Conservation (phyloP, 37 sponge, comb jelly and placozoan species). For the Agelas oroides region DNA sequence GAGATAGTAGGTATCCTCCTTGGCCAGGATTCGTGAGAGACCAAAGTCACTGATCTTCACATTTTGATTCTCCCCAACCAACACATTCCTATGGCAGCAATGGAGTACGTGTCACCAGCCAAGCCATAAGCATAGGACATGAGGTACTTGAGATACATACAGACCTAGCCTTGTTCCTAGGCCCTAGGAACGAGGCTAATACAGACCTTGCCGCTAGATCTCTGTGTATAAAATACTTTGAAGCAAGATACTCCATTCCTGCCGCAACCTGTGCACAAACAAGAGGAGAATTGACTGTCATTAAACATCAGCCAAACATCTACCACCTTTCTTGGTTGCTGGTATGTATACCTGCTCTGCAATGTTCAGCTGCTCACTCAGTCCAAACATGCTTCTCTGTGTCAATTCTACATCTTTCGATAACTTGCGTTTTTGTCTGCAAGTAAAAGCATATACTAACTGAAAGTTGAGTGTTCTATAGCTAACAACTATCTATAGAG, state of each 20-base stretch:
- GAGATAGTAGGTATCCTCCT: conserved; percentile 39
- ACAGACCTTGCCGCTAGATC: conserved; percentile 66
- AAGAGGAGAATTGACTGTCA: too few species aligned
- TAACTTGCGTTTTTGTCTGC: background rate
- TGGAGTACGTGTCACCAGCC: too few species aligned
- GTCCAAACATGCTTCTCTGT: background rate
- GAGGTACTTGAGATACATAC: too few species aligned
- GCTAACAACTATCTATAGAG: too few species aligned
- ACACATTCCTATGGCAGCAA: conserved; percentile 28
- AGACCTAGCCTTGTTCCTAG: too few species aligned
- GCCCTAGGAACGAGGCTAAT: too few species aligned
- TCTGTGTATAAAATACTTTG: conserved; percentile 70
- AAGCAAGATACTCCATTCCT: conserved; percentile 72
- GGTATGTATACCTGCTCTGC: conserved; percentile 28
- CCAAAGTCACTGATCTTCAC: conserved; percentile 65
- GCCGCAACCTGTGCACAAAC: conserved; percentile 52
- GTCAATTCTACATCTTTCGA: background rate
- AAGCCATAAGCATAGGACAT: too few species aligned
- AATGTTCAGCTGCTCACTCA: conserved; percentile 20
- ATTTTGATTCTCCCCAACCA: conserved; percentile 37
- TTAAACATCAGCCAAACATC: too few species aligned
- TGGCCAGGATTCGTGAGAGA: conserved; percentile 41
- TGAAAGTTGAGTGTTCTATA: too few species aligned
- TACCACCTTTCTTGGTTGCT: too few species aligned
- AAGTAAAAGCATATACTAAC: background rate